phyloP scores from a whole-genome alignment of 1,140 invertebrate species.

The Neotoxoptera formosana region DNA sequence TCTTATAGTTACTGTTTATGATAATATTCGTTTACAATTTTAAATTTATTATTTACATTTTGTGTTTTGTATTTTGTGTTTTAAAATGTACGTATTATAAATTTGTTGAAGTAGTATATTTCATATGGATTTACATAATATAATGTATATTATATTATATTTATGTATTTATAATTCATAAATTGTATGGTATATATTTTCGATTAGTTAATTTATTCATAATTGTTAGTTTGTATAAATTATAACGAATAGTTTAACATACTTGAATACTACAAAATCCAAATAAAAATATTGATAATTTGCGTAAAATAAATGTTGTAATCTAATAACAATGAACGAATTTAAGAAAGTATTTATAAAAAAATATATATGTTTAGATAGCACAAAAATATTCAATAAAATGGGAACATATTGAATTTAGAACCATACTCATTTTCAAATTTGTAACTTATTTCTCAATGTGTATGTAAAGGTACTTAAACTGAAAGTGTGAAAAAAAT shows the following conservation, averaged over 20 bases:
- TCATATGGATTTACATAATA: no score
- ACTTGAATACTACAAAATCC: background rate
- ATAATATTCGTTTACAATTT: background rate
- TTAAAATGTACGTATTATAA: background rate
- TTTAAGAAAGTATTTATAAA: no score
- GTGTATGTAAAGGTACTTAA: background rate
- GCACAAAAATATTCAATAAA: background rate
- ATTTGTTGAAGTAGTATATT: no score
- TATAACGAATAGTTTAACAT: background rate
- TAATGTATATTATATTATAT: no score
- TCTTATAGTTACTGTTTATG: background rate
- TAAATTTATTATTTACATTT: background rate
- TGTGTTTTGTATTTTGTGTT: no score
- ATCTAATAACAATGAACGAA: background rate
- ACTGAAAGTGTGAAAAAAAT: background rate
- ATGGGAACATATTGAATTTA: background rate
- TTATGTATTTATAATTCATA: background rate
- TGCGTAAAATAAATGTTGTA: background rate
- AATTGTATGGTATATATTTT: background rate
- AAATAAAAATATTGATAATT: background rate
- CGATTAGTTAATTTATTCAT: background rate
- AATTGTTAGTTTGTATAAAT: background rate
- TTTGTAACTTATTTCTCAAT: background rate
- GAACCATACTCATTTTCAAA: background rate
- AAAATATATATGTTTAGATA: background rate